These are phyloP conservation scores for Brachionus manjavacas DNA, from an alignment of 1,140 invertebrate species.

Conservation along the genomic window DNA sequence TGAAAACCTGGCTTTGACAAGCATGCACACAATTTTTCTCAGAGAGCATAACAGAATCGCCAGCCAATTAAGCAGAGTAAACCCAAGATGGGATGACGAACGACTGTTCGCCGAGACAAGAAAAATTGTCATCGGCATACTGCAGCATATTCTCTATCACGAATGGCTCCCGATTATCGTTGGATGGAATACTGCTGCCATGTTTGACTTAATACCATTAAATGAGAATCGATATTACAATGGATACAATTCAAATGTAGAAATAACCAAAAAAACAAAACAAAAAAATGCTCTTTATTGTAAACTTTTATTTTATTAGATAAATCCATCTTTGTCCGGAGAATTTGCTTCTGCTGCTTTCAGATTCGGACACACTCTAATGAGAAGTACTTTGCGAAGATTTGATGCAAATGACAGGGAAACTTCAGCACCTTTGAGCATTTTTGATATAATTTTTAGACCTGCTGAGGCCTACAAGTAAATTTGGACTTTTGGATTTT, in stretches of 20 bases:
- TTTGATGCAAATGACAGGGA: constrained; percentile 25
- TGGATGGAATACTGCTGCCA: constrained; percentile 58
- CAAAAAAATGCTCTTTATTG: not conserved
- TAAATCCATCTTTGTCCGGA: constrained; percentile 64
- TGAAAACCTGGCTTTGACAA: constrained; percentile 29
- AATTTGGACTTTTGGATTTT: not conserved
- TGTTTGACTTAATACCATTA: constrained; percentile 37
- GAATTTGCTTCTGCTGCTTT: constrained; percentile 65
- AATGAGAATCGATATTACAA: not conserved
- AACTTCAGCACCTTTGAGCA: not conserved
- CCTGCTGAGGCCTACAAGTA: constrained; percentile 36
- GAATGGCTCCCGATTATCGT: constrained; percentile 87
- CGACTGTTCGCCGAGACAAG: constrained; percentile 67
- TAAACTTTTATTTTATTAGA: constrained; percentile 20
- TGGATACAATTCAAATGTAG: constrained; percentile 25
- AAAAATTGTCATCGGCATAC: constrained; percentile 78
- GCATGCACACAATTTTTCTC: constrained; percentile 70
- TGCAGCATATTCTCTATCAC: constrained; percentile 88
- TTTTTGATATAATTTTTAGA: constrained; percentile 35
- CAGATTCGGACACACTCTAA: constrained; percentile 65
- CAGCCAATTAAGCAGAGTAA: constrained; percentile 34
- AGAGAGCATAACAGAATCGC: constrained; percentile 49
- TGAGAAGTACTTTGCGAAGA: constrained; percentile 49
- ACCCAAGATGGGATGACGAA: constrained; percentile 46
- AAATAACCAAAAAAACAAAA: not conserved